A percentile compares a stretch with the other conserved stretches of the same genome.
Conservation (phyloP, 2,113 vertebrate genomes). For the Lagopus leucura region DNA sequence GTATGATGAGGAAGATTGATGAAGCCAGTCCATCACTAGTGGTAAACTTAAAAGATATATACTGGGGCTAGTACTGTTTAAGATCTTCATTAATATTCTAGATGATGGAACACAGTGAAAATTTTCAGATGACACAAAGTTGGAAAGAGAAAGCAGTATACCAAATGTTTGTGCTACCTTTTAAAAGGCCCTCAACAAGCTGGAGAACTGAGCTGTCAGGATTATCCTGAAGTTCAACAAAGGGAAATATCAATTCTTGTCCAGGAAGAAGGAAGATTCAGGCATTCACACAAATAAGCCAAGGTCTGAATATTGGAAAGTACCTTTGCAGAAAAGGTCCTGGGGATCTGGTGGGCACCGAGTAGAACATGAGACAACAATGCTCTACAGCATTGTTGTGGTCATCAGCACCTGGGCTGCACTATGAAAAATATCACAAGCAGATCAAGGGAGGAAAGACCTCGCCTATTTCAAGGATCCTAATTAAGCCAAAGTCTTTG, state of each 20-base stretch:
- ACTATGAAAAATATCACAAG: background rate
- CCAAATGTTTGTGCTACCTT: background rate
- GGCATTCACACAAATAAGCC: background rate
- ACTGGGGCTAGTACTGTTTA: background rate
- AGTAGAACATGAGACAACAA: background rate
- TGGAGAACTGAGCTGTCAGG: background rate
- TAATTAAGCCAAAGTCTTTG: background rate
- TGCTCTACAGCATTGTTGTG: background rate
- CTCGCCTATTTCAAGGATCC: background rate
- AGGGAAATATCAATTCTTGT: background rate
- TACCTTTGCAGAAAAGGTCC: background rate
- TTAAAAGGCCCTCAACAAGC: background rate
- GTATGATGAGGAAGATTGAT: background rate
- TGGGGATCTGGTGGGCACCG: background rate
- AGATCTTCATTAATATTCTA: background rate
- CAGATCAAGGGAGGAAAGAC: rapidly evolving
- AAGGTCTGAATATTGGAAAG: background rate
- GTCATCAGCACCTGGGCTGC: background rate
- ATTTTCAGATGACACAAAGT: background rate
- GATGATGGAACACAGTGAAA: background rate
- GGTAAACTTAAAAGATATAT: background rate
- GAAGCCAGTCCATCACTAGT: background rate
- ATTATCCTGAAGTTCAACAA: background rate
- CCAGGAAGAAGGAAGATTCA: background rate
- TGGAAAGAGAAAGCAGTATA: background rate